phyloP scores from a whole-genome alignment of 2,888 invertebrate genomes.

The Rhyacophila evoluta region DNA sequence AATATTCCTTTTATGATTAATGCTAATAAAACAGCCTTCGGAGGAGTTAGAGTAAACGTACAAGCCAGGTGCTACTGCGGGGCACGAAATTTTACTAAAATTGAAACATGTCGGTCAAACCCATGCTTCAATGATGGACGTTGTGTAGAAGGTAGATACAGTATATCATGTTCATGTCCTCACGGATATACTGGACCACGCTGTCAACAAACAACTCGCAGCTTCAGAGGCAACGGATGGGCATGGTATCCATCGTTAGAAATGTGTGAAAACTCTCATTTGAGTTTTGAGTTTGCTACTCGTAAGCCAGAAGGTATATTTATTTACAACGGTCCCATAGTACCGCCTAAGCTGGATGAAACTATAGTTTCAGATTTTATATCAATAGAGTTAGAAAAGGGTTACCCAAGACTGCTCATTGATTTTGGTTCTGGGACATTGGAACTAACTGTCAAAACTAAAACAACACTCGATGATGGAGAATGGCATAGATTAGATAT shows the following conservation, averaged over 20 bases:
- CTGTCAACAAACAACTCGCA: constrained; percentile 72
- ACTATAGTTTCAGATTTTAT: constrained; percentile 67
- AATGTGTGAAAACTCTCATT: constrained; percentile 69
- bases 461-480: constrained; percentile 67
- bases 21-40: constrained; percentile 85
- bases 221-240: constrained; percentile 70
- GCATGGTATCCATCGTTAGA: constrained; percentile 72
- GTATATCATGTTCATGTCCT: constrained; percentile 71
- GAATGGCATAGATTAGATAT: constrained; percentile 74
- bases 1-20: constrained; percentile 81
- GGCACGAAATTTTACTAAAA: constrained; percentile 78
- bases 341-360: constrained; percentile 62
- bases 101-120: constrained; percentile 76
- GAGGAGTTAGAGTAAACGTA: constrained; percentile 83
- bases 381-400: constrained; percentile 68
- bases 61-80: constrained; percentile 80
- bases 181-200: constrained; percentile 70
- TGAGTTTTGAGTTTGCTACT: constrained; percentile 72
- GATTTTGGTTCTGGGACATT: constrained; percentile 69
- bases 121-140: constrained; percentile 85
- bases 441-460: constrained; percentile 59
- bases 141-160: constrained; percentile 79
- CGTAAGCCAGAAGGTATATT: constrained; percentile 67
- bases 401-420: constrained; percentile 66
- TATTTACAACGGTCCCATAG: constrained; percentile 72